phyloP scores from a whole-genome alignment of 37 sponge, comb jelly and placozoan genomes.

The Spongia lamella region DNA sequence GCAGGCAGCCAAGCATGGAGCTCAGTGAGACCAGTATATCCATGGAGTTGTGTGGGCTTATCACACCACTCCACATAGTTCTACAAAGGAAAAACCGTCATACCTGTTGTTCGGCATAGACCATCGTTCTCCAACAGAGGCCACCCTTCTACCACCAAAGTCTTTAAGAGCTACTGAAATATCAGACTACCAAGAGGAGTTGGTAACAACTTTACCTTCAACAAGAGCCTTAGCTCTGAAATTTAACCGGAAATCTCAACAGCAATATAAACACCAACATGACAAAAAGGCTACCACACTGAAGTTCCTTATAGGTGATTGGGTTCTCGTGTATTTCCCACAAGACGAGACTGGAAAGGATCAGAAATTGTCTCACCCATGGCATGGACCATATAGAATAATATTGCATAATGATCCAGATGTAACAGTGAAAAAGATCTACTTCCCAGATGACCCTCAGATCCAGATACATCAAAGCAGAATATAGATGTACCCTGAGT shows the following conservation, averaged over 20 bases:
- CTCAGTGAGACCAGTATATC: constrained; percentile 55
- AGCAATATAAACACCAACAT: constrained; percentile 16
- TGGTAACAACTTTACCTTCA: constrained; percentile 5
- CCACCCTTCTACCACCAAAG: constrained; percentile 9
- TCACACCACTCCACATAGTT: constrained; percentile 20
- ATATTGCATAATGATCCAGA: constrained; percentile 15
- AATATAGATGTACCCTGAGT: constrained; percentile 25
- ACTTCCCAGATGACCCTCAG: constrained; percentile 30
- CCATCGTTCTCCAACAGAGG: constrained; percentile 24
- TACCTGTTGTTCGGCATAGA: constrained; percentile 41
- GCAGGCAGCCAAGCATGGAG: too few species aligned
- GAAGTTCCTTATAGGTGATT: constrained; percentile 28
- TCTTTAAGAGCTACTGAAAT: not conserved
- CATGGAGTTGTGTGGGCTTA: constrained; percentile 28
- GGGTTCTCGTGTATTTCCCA: too few species aligned
- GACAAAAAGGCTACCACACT: not conserved
- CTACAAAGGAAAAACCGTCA: constrained; percentile 26
- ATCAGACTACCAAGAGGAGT: constrained; percentile 23
- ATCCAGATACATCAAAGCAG: constrained; percentile 43
- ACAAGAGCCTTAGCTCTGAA: constrained; percentile 20
- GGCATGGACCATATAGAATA: constrained; percentile 46
- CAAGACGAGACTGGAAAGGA: constrained; percentile 33
- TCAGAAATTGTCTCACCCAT: constrained; percentile 36
- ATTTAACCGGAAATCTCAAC: constrained; percentile 2
- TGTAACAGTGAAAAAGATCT: constrained; percentile 19